Conservation (phyloP, 2,797 vertebrate species). For the Poecilia gillii region DNA sequence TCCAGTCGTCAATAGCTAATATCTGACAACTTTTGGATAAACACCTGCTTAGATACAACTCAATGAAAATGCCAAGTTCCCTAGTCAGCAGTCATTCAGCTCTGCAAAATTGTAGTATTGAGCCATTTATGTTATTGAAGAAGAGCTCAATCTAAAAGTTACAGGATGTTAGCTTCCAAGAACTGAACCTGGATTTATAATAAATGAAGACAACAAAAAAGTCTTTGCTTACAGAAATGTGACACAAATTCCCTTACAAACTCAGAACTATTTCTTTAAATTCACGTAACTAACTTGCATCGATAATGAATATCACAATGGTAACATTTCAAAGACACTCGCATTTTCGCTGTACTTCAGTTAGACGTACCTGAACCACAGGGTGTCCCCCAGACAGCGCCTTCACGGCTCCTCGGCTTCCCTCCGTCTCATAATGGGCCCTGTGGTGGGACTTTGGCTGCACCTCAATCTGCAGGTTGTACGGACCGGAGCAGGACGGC, state of each 20-base stretch:
- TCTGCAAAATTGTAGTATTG: neutral
- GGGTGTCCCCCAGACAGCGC: slow-evolving; percentile 94
- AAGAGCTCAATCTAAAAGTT: neutral
- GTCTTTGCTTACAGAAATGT: neutral
- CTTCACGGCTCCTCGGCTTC: slow-evolving; percentile 97
- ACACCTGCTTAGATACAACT: neutral
- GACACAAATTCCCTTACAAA: slow-evolving; percentile 11
- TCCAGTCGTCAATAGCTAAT: neutral
- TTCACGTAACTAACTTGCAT: slow-evolving; percentile 20
- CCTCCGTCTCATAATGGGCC: slow-evolving; percentile 98
- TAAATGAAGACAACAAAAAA: neutral
- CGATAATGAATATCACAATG: neutral
- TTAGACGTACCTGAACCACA: slow-evolving; percentile 89
- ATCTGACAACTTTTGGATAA: neutral
- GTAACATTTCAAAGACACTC: neutral
- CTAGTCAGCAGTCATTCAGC: neutral
- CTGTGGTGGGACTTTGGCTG: slow-evolving; percentile 99
- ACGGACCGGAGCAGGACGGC: slow-evolving; percentile 94
- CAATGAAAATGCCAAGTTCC: neutral
- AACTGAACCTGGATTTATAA: neutral
- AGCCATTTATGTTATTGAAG: neutral
- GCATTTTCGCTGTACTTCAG: neutral
- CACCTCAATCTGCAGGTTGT: slow-evolving; percentile 94
- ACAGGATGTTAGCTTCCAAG: neutral
- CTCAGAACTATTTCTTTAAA: slow-evolving; percentile 3